Base-by-base conservation (phyloP, 1,140 invertebrate species). In the Leptinotarsa undecemlineata region DNA sequence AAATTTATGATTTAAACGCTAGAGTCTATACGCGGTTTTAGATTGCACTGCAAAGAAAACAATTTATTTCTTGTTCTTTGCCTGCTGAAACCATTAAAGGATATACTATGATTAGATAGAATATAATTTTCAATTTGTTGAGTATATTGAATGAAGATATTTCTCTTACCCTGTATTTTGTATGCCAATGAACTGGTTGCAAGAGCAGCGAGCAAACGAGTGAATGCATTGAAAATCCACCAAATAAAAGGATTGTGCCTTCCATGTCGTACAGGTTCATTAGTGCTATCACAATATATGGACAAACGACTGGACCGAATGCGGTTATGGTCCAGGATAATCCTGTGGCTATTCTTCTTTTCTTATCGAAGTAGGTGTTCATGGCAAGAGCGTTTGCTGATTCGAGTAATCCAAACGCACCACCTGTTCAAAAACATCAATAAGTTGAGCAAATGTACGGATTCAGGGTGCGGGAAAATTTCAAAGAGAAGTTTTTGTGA, bases 111-210 rank as follows among this genome's bases (percentile, higher is more conserved):
- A 6, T 1, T 26, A 26, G 26, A 8, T 2, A 33, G 26, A 33
- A 2, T 3, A 17, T 20, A 0, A 20, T 20, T 60, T 57, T 33
- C 6, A 8, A 33, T 6, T 33, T 33, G 26, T 33, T 8, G 26
- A 8, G 26, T 42, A 11, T 42, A 42, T 42, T 42, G 8, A 11
- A 42, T 42, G 8, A 42, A 11, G 33, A 2, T 11, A 42, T 42
- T 57, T 79, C 21, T 68, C 74, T 64, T 48, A 78, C 76, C 77
- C 74, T 74, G 71, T 77, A 82, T 78, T 88, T 88, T 4, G 87
- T 85, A 81, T 92, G 91, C 87, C 82, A 85, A 21, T 83, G 82
- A 19, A 88, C 85, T 8, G 87, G 87, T 74, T 88, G 87, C 11
- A 88, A 76, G 0, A 88, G 74, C 17, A 87, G 79, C 13, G 85